A percentile compares a stretch with the other conserved stretches of the same genome.
These are phyloP conservation scores for Perizoma affinitatum DNA, from an alignment of 2,888 invertebrate genomes.

Conservation along the genomic window DNA sequence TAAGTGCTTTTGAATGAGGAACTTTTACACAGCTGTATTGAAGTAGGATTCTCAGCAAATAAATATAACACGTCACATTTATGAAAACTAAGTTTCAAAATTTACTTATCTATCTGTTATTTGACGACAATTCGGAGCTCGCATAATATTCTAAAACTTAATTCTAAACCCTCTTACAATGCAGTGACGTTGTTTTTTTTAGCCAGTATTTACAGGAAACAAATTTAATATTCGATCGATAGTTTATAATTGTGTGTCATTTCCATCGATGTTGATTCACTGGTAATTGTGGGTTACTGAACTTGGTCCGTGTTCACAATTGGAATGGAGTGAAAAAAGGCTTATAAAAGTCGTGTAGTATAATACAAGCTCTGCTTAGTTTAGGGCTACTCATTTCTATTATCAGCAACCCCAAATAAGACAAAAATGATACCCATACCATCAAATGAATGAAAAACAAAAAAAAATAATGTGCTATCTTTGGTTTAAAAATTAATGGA, in stretches of 20 bases:
- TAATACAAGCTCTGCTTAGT: too few relatives aligned
- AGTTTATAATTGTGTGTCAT: slow-evolving; percentile 55
- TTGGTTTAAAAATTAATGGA: too few relatives aligned
- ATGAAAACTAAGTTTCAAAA: too few relatives aligned
- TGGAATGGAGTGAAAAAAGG: not conserved
- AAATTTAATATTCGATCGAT: slow-evolving; percentile 49
- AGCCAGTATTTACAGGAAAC: slow-evolving; percentile 32
- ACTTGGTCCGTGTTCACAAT: slow-evolving; percentile 17
- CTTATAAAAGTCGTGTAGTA: not conserved
- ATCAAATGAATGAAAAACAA: too few relatives aligned
- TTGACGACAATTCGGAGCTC: not conserved
- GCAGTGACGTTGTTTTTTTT: slow-evolving; percentile 10
- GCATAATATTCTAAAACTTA: too few relatives aligned
- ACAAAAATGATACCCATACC: too few relatives aligned
- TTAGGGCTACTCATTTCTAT: too few relatives aligned
- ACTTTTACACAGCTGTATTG: not conserved
- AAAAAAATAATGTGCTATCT: too few relatives aligned
- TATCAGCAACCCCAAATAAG: too few relatives aligned
- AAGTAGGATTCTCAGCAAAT: not conserved
- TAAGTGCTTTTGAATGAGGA: slow-evolving; percentile 34
- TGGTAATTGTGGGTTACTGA: slow-evolving; percentile 50
- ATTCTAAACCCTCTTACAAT: slow-evolving; percentile 19
- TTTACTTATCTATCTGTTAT: not conserved
- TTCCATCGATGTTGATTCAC: slow-evolving; percentile 58
- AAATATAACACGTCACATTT: too few relatives aligned